Evolutionary conservation across 2,797 vertebrate species (phyloP).

Genomic region (Chelonia mydas): DNA sequence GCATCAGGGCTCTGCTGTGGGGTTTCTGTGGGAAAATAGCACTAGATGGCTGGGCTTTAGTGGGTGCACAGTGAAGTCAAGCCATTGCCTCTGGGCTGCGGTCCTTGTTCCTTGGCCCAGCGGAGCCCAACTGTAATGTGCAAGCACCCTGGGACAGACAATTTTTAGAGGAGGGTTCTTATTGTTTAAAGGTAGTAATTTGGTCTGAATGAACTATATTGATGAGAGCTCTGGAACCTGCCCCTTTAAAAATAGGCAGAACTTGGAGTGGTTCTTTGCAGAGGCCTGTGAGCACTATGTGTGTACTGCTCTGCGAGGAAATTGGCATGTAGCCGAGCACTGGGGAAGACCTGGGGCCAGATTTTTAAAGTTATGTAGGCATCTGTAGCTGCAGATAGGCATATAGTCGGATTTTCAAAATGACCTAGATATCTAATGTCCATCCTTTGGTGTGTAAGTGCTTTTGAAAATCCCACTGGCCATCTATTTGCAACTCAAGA

Average conservation of each 20-base stretch:
- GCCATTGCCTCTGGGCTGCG: background rate
- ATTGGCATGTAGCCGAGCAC: background rate
- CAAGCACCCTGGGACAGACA: background rate
- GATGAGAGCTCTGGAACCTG: background rate
- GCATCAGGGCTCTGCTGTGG: background rate
- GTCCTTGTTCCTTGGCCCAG: background rate
- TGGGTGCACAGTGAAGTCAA: background rate
- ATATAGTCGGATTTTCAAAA: background rate
- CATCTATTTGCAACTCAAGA: background rate
- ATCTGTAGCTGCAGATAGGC: background rate
- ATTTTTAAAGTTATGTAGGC: background rate
- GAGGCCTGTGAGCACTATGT: rapidly evolving
- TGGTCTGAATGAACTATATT: background rate
- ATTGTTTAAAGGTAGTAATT: no score
- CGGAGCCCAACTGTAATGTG: background rate
- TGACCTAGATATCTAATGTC: background rate
- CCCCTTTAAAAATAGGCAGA: rapidly evolving
- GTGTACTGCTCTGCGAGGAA: background rate
- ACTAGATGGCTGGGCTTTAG: background rate
- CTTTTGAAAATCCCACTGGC: background rate
- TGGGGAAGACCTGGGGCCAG: background rate
- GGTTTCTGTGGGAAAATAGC: background rate
- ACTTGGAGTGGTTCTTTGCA: background rate
- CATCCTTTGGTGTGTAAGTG: background rate
- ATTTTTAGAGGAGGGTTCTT: background rate